These are phyloP conservation scores for Silvanus unidentatus DNA, from an alignment of 2,888 invertebrate genomes.

Conservation along the genomic window DNA sequence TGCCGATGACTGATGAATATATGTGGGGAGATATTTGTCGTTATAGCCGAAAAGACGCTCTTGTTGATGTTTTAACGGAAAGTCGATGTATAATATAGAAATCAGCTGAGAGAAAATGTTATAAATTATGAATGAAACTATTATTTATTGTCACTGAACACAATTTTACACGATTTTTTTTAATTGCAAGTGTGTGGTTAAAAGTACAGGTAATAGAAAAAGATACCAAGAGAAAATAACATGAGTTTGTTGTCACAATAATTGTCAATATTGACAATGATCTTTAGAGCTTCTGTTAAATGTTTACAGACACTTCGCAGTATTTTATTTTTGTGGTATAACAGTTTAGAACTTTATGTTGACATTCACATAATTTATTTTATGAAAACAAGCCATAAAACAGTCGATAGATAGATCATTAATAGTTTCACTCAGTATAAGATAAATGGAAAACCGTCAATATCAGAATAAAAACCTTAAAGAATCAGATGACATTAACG, in stretches of 20 bases:
- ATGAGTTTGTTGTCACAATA: slow-evolving; percentile 20
- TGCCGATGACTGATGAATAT: too few relatives aligned
- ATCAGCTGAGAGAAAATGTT: too few relatives aligned
- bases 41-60: too few relatives aligned
- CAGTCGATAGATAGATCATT: too few relatives aligned
- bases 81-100: too few relatives aligned
- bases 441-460: too few relatives aligned
- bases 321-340: slow-evolving; percentile 26
- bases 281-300: slow-evolving; percentile 28
- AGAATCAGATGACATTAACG: background rate
- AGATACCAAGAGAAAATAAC: slow-evolving; percentile 1
- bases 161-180: background rate
- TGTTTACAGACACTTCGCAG: slow-evolving; percentile 29
- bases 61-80: too few relatives aligned
- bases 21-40: too few relatives aligned
- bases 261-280: slow-evolving; percentile 33
- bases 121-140: background rate
- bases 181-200: background rate
- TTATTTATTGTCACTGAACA: slow-evolving; percentile 4
- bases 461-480: background rate
- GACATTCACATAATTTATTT: slow-evolving; percentile 11
- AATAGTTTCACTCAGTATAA: too few relatives aligned
- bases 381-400: background rate
- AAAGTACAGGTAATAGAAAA: slow-evolving; percentile 8
- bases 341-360: slow-evolving; percentile 17